Percentiles rank a stretch among this genome's conserved stretches.
phyloP scores from a whole-genome alignment of 2,113 vertebrate genomes.

The Actenoides hombroni region DNA sequence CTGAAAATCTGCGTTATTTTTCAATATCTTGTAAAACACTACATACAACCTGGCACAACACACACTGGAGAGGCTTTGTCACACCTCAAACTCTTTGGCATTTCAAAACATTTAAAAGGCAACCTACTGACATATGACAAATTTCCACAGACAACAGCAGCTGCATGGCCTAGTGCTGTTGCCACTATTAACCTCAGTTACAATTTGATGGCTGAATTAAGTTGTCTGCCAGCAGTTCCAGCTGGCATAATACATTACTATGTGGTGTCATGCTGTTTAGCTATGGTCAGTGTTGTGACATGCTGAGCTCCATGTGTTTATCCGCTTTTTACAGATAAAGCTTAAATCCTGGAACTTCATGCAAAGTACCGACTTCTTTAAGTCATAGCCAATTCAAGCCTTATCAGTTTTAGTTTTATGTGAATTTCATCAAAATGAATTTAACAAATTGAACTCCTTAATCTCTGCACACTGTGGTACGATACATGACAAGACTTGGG shows the following conservation, averaged over 20 bases:
- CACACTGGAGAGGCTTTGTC: background rate
- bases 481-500: background rate
- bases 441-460: background rate
- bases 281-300: constrained; percentile 36
- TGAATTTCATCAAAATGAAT: background rate
- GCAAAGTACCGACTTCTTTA: constrained; percentile 1
- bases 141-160: constrained; percentile 47
- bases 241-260: constrained; percentile 55
- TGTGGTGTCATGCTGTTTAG: constrained; percentile 41
- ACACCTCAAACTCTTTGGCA: background rate
- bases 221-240: constrained; percentile 63
- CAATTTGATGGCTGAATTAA: constrained; percentile 61
- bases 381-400: background rate
- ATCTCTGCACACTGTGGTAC: background rate
- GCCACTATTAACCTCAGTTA: constrained; percentile 55
- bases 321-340: constrained; percentile 9
- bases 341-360: background rate
- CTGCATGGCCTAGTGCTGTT: constrained; percentile 27
- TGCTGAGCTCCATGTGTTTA: constrained; percentile 31
- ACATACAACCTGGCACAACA: background rate
- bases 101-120: constrained; percentile 38
- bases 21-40: background rate
- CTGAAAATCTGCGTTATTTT: background rate
- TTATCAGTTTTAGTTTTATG: background rate
- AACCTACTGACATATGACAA: constrained; percentile 25